Conservation (phyloP, 1,140 invertebrate species). For the Eumeta japonica region DNA sequence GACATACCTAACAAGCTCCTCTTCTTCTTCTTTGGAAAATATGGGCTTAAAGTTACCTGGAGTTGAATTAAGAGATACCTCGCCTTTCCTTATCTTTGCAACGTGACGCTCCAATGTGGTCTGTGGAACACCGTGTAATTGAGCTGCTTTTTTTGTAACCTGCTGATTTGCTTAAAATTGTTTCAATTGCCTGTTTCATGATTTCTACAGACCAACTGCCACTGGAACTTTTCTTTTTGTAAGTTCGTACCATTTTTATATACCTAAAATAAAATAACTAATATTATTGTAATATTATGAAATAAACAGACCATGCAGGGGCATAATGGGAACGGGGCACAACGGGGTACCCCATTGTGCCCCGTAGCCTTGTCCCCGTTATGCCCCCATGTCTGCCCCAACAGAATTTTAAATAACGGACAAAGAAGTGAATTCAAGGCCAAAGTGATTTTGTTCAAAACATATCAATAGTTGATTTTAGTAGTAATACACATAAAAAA, state of each 20-base stretch:
- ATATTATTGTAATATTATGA: constrained; percentile 5
- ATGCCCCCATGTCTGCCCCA: neutral
- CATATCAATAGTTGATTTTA: neutral
- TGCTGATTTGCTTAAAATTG: constrained; percentile 11
- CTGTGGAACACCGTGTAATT: constrained; percentile 9
- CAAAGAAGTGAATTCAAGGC: neutral
- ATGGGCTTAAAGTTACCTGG: constrained; percentile 1
- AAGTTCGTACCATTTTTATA: constrained; percentile 14
- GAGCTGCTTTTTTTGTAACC: constrained; percentile 15
- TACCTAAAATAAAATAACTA: constrained; percentile 8
- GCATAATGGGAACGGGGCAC: constrained; percentile 3
- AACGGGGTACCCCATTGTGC: too few species aligned
- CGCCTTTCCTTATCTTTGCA: constrained; percentile 1
- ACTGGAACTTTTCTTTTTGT: constrained; percentile 12
- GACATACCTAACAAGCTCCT: constrained; percentile 12
- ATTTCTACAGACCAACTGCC: constrained; percentile 9
- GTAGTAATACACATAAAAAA: neutral
- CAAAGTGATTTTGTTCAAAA: constrained; percentile 1
- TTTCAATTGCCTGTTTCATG: constrained; percentile 14
- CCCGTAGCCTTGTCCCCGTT: constrained; percentile 3
- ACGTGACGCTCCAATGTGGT: constrained; percentile 3
- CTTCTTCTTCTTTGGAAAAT: constrained; percentile 8
- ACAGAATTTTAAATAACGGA: neutral
- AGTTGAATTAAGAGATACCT: neutral
- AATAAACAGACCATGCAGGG: neutral